phyloP scores from a whole-genome alignment of 2,797 vertebrate species.

The Nothura maculosa region DNA sequence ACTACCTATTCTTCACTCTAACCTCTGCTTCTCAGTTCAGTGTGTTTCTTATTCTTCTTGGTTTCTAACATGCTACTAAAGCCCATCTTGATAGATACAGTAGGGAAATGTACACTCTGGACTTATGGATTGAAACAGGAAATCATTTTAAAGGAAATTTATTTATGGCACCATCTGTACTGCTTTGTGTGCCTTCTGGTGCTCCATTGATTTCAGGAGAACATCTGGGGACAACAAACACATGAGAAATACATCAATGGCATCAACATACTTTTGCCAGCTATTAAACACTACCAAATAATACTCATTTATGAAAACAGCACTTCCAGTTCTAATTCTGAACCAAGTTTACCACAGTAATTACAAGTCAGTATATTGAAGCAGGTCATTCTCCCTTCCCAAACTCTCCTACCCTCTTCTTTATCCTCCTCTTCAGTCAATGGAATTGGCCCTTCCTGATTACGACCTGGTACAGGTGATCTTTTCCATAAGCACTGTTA shows the following conservation, averaged over 20 bases:
- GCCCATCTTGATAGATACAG: not conserved
- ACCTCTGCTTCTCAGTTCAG: not conserved
- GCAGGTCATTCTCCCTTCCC: not conserved
- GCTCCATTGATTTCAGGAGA: constrained; percentile 17
- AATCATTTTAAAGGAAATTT: constrained; percentile 14
- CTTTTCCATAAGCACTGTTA: not conserved
- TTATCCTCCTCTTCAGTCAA: not conserved
- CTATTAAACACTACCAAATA: not conserved
- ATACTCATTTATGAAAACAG: not conserved
- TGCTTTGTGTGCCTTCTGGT: not conserved
- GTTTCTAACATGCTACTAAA: not conserved
- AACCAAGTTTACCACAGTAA: not conserved
- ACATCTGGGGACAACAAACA: not conserved
- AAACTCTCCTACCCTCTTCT: not conserved
- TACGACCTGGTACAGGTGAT: not conserved
- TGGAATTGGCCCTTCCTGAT: not conserved
- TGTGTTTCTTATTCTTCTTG: not conserved
- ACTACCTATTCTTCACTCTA: not conserved
- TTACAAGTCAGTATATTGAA: not conserved
- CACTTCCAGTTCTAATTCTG: not conserved
- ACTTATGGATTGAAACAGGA: not conserved
- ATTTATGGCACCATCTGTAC: constrained; percentile 9
- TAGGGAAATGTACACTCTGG: not conserved
- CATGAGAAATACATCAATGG: not conserved
- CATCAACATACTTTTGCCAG: not conserved